These are phyloP conservation scores for Spermophilus dauricus DNA, from an alignment of 2,113 vertebrate species.

Conservation along the genomic window DNA sequence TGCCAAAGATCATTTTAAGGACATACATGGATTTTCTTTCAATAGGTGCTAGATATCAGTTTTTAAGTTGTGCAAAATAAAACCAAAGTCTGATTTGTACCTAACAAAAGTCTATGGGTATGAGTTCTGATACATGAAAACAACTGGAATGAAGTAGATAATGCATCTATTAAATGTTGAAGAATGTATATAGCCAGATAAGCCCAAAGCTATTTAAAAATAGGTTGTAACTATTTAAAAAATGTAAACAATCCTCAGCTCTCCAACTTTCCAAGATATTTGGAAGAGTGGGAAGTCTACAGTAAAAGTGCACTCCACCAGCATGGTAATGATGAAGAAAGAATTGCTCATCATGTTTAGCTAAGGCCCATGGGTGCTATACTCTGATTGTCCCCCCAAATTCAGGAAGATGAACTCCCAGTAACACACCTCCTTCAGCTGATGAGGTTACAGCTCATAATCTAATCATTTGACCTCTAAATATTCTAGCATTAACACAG, in stretches of 20 bases:
- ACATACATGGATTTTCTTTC: neutral
- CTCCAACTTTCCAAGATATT: neutral
- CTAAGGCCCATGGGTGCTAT: too few relatives aligned
- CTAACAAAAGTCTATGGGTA: neutral
- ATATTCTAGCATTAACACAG: too few relatives aligned
- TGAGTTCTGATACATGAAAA: neutral
- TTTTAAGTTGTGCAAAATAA: neutral
- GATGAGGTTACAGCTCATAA: too few relatives aligned
- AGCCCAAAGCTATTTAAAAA: neutral
- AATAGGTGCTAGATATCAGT: neutral
- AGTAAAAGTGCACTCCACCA: fast-evolving
- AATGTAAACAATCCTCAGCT: neutral
- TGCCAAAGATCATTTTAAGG: neutral
- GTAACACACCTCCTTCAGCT: too few relatives aligned
- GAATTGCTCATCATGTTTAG: neutral
- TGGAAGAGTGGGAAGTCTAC: neutral
- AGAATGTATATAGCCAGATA: neutral
- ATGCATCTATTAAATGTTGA: neutral
- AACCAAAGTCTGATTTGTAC: neutral
- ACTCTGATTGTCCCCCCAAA: neutral
- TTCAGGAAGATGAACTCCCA: too few relatives aligned
- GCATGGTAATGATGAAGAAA: neutral
- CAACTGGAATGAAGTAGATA: neutral
- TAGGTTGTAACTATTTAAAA: neutral
- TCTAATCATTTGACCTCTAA: too few relatives aligned